These are phyloP conservation scores for Arctocebus calabarensis DNA, from an alignment of 2,797 vertebrate genomes.

Conservation along the genomic window DNA sequence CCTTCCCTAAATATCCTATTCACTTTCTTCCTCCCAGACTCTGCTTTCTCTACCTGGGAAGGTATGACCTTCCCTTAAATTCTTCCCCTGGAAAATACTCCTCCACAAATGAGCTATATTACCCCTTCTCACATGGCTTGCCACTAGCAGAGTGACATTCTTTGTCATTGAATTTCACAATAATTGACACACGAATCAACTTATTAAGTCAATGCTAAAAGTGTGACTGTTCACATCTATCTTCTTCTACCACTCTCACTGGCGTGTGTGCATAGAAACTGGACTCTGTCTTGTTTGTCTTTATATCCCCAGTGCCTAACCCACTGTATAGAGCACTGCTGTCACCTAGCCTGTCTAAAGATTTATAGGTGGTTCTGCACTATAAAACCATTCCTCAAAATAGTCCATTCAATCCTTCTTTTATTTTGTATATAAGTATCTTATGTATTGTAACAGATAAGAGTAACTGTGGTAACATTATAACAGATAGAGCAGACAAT, in stretches of 20 bases:
- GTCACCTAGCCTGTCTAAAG: not conserved
- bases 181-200: not conserved
- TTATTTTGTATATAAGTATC: not conserved
- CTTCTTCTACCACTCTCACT: not conserved
- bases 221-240: not conserved
- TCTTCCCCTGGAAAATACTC: not conserved
- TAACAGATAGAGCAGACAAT: not conserved
- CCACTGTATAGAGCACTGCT: not conserved
- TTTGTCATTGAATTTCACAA: not conserved
- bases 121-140: not conserved
- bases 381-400: not conserved
- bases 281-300: not conserved
- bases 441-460: not conserved
- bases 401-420: not conserved
- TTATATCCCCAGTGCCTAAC: not conserved
- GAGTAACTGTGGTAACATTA: too few relatives aligned
- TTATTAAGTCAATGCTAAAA: not conserved
- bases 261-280: not conserved
- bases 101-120: not conserved
- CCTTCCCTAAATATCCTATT: not conserved
- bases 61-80: not conserved
- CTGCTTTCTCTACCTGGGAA: not conserved
- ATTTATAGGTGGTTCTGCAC: not conserved
- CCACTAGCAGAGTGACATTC: not conserved
- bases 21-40: not conserved